Base-by-base conservation (phyloP, 2,113 vertebrate species). In the Pseudonaja textilis region DNA sequence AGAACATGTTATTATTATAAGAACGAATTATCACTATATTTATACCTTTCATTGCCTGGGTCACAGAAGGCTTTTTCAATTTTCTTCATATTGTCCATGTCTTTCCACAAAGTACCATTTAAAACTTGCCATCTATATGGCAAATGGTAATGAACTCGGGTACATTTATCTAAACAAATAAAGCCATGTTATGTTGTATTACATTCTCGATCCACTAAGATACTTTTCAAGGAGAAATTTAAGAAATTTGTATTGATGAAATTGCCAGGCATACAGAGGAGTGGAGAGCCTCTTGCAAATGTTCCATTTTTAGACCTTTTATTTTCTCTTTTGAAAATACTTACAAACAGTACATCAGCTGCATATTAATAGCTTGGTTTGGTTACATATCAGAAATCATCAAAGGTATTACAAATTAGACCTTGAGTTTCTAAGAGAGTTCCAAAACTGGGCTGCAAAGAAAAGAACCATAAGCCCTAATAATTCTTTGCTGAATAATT, bases 101-200 rank as follows among this genome's bases (percentile, higher is more conserved):
- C 98, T 54, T 96, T 98, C 99, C 99, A 99, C 57, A 93, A 97
- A 93, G 59, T 69, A 85, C 96, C 97, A 54, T 97, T 96, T 90
- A 93, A 97, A 89, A 98, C 90, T 95, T 99, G 98, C 99, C 99
- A 99, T 94, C 98, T 98, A 96, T 99, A 99, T 0, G 99, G 99
- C 57, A 99, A 97, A 86, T 97, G 96, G 96, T 98, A 99, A 92
- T 99, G 99, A 95, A 97, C 97, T 59, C 97, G 97, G 45, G 90
- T 96, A 96, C 99, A 99, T 93, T 97, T 98, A 14, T 98, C 99
- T 99, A 93, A 16, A 92, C 93, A 59, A 95, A 85, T 26, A 34
- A n/a, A 89, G 8, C 74, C 6, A 91, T 6, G 8, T 23, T 55
- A 18, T n/a, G 8, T 16, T 55, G 3, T n/a, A 20, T 91, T 92